Percentiles rank a stretch among this genome's conserved stretches.
Conservation (phyloP, 2,113 vertebrate genomes). For the Thunnus thynnus region DNA sequence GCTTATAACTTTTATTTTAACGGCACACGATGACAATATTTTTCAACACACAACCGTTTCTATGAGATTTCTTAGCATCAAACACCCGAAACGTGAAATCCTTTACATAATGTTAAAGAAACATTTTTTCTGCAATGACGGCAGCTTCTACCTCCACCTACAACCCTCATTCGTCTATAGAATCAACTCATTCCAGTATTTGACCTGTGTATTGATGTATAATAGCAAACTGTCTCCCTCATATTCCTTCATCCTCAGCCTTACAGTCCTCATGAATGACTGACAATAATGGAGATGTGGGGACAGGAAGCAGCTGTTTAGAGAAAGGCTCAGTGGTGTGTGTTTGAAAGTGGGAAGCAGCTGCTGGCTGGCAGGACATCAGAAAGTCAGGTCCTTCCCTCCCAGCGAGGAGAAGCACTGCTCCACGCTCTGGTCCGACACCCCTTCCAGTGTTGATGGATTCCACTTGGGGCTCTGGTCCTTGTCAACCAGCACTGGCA, state of each 20-base stretch:
- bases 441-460: slow-evolving; percentile 88
- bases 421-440: slow-evolving; percentile 88
- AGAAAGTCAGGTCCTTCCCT: slow-evolving; percentile 88
- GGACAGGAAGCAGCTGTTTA: slow-evolving; percentile 32
- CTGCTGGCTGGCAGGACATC: slow-evolving; percentile 46
- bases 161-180: too few species aligned
- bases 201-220: not conserved
- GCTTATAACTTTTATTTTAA: too few species aligned
- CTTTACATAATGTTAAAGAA: too few species aligned
- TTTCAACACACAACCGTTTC: too few species aligned
- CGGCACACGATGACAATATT: too few species aligned
- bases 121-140: too few species aligned
- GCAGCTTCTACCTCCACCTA: too few species aligned
- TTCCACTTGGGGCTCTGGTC: slow-evolving; percentile 93
- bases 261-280: not conserved
- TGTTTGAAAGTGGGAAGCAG: slow-evolving; percentile 6
- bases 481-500: slow-evolving; percentile 93
- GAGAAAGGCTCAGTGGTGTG: slow-evolving; percentile 29
- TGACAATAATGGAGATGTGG: not conserved
- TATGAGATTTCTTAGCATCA: too few species aligned
- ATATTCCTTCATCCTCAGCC: not conserved
- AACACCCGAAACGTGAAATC: too few species aligned
- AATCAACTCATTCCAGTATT: not conserved
- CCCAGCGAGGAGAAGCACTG: slow-evolving; percentile 90
- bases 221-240: not conserved